Percentiles rank a stretch among this genome's conserved stretches.
Evolutionary conservation across 2,797 vertebrate genomes (phyloP).

Genomic region (Trachurus trachurus): DNA sequence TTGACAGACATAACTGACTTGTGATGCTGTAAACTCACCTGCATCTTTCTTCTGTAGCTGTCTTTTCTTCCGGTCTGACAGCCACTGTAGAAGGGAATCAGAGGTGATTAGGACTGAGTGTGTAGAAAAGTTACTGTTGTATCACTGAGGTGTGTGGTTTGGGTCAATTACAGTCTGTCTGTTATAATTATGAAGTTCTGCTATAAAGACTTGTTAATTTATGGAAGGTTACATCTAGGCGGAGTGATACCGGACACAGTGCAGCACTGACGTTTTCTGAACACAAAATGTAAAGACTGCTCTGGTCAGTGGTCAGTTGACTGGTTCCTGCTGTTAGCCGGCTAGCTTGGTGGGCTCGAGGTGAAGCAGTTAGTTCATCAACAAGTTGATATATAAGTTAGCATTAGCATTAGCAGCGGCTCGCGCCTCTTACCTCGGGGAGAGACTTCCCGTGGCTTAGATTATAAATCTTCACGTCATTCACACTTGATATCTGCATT

Average conservation of each 20-base stretch:
- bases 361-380: neutral
- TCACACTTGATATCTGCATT: slow-evolving; percentile 97
- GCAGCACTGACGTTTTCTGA: neutral
- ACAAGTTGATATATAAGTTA: no score
- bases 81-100: slow-evolving; percentile 87
- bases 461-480: slow-evolving; percentile 98
- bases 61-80: slow-evolving; percentile 96
- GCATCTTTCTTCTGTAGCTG: slow-evolving; percentile 96
- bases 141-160: accelerated
- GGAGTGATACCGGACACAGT: accelerated
- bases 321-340: slow-evolving; percentile 21
- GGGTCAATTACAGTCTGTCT: no score
- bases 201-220: neutral
- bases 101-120: neutral
- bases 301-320: neutral
- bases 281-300: neutral
- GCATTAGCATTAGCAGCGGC: accelerated
- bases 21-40: slow-evolving; percentile 84
- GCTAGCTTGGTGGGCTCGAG: slow-evolving; percentile 4
- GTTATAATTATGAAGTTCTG: no score
- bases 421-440: slow-evolving; percentile 90
- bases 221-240: neutral
- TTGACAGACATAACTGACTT: accelerated
- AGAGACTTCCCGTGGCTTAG: slow-evolving; percentile 95
- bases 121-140: neutral